Percentiles rank a stretch among this genome's conserved stretches.
These are phyloP conservation scores for Teleogryllus oceanicus DNA, from an alignment of 2,888 invertebrate species.

Conservation along the genomic window DNA sequence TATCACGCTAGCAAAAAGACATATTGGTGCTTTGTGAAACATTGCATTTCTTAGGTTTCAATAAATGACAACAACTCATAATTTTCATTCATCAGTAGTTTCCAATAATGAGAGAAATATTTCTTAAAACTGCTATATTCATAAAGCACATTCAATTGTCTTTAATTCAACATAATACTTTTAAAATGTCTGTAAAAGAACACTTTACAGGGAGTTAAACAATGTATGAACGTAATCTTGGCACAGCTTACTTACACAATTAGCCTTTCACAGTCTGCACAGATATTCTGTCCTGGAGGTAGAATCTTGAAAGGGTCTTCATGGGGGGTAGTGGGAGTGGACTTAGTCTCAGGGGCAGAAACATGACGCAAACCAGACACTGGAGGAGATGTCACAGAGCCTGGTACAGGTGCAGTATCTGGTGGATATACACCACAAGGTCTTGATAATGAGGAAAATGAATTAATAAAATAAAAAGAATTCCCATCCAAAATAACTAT, in stretches of 20 bases:
- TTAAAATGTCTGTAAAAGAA: background rate
- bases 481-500: too few relatives aligned
- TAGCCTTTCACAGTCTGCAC: constrained; percentile 94
- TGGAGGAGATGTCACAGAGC: constrained; percentile 43
- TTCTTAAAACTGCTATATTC: too few relatives aligned
- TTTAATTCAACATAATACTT: background rate
- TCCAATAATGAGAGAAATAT: too few relatives aligned
- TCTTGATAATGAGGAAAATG: background rate
- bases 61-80: too few relatives aligned
- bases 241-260: constrained; percentile 82
- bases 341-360: constrained; percentile 63
- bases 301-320: constrained; percentile 62
- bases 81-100: too few relatives aligned
- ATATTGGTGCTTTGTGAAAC: too few relatives aligned
- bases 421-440: constrained; percentile 2
- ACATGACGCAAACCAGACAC: constrained; percentile 67
- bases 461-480: too few relatives aligned
- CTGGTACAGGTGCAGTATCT: constrained; percentile 32
- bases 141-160: too few relatives aligned
- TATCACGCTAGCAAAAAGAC: too few relatives aligned
- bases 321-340: constrained; percentile 46
- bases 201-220: background rate
- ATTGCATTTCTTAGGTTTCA: too few relatives aligned
- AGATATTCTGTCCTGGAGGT: constrained; percentile 87
- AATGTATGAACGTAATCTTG: background rate